These are phyloP conservation scores for Rhinoderma darwinii DNA, from an alignment of 2,113 vertebrate species.

Conservation along the genomic window DNA sequence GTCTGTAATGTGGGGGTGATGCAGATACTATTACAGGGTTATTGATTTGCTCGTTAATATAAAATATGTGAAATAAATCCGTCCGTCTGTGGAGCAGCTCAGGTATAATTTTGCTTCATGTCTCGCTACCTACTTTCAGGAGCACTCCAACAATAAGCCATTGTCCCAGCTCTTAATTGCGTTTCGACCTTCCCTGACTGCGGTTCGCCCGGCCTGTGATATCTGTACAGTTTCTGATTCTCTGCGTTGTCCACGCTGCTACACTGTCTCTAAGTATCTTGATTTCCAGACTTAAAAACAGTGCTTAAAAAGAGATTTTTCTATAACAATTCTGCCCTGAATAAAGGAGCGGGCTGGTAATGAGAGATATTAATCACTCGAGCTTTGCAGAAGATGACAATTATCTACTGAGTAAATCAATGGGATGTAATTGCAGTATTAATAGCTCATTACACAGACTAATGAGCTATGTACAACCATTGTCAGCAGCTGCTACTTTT, in stretches of 20 bases:
- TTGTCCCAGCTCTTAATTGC: conserved; percentile 1
- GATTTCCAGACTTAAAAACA: neutral
- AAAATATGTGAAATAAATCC: neutral
- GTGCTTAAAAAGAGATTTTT: conserved; percentile 45
- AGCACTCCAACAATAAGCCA: neutral
- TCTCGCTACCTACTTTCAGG: neutral
- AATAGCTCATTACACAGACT: conserved; percentile 83
- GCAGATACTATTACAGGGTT: neutral
- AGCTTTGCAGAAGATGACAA: conserved; percentile 70
- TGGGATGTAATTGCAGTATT: conserved; percentile 80
- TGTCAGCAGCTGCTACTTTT: conserved; percentile 51
- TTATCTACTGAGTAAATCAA: conserved; percentile 75
- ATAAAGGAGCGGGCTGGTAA: conserved; percentile 61
- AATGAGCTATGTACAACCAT: conserved; percentile 73
- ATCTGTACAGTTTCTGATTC: neutral
- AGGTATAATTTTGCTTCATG: neutral
- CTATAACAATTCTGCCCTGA: conserved; percentile 20
- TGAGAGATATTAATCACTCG: conserved; percentile 64
- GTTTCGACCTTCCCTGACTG: neutral
- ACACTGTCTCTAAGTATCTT: conserved; percentile 13
- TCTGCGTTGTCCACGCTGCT: neutral
- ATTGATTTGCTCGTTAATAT: conserved; percentile 23
- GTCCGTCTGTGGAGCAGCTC: neutral
- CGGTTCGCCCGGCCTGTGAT: neutral
- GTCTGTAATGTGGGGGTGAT: neutral